phyloP scores from a whole-genome alignment of 2,888 invertebrate species.

The Chalcis sispes region DNA sequence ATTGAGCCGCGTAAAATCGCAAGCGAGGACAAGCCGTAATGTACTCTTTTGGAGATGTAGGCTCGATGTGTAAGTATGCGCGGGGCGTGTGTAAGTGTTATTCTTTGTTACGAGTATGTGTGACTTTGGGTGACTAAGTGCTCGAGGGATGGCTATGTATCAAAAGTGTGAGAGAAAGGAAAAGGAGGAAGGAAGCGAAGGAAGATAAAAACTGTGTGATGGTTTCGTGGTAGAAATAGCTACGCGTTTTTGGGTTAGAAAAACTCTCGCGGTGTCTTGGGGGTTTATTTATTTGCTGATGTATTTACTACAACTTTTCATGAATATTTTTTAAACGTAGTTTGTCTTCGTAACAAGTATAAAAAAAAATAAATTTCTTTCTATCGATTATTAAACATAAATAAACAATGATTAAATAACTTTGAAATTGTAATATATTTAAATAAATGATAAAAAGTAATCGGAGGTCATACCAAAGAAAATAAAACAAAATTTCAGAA shows the following conservation, averaged over 20 bases:
- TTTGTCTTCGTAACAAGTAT: too few relatives aligned
- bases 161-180: slow-evolving; percentile 45
- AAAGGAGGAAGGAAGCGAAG: neutral
- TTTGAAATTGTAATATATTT: neutral
- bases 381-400: too few relatives aligned
- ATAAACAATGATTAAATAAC: neutral
- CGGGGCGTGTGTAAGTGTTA: slow-evolving; percentile 30
- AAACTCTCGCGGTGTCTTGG: neutral
- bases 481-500: neutral
- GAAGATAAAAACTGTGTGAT: slow-evolving; percentile 38
- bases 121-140: slow-evolving; percentile 44
- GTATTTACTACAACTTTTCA: too few relatives aligned
- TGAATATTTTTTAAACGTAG: too few relatives aligned
- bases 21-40: too few relatives aligned
- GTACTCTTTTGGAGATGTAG: too few relatives aligned
- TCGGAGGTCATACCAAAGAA: neutral
- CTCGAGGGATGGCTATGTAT: slow-evolving; percentile 38
- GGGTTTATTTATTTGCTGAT: neutral
- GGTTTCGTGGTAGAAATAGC: slow-evolving; percentile 33
- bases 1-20: too few relatives aligned
- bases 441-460: neutral
- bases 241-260: neutral
- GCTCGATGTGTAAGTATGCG: too few relatives aligned
- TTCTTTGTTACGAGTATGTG: slow-evolving; percentile 39
- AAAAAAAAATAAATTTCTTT: neutral